Conservation (phyloP, 2,888 invertebrate genomes). For the Diaphora mendica region DNA sequence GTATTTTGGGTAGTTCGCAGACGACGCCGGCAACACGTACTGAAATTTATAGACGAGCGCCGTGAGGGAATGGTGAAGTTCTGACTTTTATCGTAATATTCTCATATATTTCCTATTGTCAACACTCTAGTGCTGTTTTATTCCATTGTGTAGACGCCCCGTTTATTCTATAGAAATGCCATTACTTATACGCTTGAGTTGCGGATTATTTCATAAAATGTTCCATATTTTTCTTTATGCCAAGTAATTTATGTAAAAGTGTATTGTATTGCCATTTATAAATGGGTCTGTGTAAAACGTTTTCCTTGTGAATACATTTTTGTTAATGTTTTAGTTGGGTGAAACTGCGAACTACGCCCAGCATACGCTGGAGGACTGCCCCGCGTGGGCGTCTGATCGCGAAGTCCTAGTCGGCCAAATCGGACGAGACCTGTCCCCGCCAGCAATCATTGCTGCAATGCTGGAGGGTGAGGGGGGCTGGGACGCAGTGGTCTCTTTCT, state of each 20-base stretch:
- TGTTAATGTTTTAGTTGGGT: not conserved
- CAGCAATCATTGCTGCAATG: too few relatives aligned
- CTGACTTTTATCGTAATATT: slow-evolving; percentile 58
- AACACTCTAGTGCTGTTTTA: slow-evolving; percentile 48
- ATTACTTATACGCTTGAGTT: slow-evolving; percentile 31
- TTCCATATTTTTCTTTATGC: slow-evolving; percentile 13
- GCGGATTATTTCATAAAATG: slow-evolving; percentile 34
- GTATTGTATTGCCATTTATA: slow-evolving; percentile 7
- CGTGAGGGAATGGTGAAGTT: slow-evolving; percentile 45
- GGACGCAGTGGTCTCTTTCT: too few relatives aligned
- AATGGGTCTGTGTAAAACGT: not conserved
- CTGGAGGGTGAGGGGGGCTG: too few relatives aligned
- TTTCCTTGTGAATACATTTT: not conserved
- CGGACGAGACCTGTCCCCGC: too few relatives aligned
- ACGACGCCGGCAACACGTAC: slow-evolving; percentile 1
- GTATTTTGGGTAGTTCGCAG: not conserved
- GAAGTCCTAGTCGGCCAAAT: too few relatives aligned
- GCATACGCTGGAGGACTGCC: too few relatives aligned
- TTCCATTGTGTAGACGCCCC: slow-evolving; percentile 38
- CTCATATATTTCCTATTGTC: slow-evolving; percentile 58
- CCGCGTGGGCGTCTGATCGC: too few relatives aligned
- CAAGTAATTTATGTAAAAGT: not conserved
- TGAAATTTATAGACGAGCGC: slow-evolving; percentile 60
- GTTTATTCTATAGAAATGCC: slow-evolving; percentile 41
- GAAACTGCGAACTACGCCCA: too few relatives aligned